A percentile compares a stretch with the other conserved stretches of the same genome.
Evolutionary conservation across 2,888 invertebrate species (phyloP).

Genomic region (Mesodorylaimus sp.): DNA sequence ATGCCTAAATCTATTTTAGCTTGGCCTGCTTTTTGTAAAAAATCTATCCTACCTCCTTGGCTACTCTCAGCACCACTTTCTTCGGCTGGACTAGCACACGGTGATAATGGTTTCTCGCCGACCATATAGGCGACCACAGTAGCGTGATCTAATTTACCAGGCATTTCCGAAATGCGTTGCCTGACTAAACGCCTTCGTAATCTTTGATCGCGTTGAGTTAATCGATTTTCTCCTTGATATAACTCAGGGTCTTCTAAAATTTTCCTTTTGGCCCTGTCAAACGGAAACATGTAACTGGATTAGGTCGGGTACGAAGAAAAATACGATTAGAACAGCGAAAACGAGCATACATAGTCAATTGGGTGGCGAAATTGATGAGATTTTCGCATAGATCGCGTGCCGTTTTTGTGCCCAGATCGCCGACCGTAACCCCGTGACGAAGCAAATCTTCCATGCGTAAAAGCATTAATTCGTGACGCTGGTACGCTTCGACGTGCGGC

Average conservation of each 20-base stretch:
- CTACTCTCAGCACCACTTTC: too few relatives aligned
- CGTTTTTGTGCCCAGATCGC: constrained; percentile 38
- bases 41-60: too few relatives aligned
- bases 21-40: too few relatives aligned
- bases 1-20: too few relatives aligned
- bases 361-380: constrained; percentile 55
- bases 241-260: constrained; percentile 62
- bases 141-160: constrained; percentile 73
- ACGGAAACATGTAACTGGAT: too few relatives aligned
- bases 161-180: constrained; percentile 54
- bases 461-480: constrained; percentile 53
- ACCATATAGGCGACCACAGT: constrained; percentile 42
- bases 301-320: neutral
- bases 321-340: too few relatives aligned
- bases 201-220: constrained; percentile 34
- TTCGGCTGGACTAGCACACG: neutral
- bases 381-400: constrained; percentile 51
- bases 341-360: constrained; percentile 42
- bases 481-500: constrained; percentile 51
- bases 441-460: constrained; percentile 55
- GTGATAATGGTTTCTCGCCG: neutral
- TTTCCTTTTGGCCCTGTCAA: constrained; percentile 54
- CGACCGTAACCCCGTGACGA: constrained; percentile 44
- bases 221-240: constrained; percentile 36
- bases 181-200: constrained; percentile 49